A percentile compares a stretch with the other conserved stretches of the same genome.
Evolutionary conservation across 2,797 vertebrate species (phyloP).

Genomic region (Muraenolepis orangiensis): DNA sequence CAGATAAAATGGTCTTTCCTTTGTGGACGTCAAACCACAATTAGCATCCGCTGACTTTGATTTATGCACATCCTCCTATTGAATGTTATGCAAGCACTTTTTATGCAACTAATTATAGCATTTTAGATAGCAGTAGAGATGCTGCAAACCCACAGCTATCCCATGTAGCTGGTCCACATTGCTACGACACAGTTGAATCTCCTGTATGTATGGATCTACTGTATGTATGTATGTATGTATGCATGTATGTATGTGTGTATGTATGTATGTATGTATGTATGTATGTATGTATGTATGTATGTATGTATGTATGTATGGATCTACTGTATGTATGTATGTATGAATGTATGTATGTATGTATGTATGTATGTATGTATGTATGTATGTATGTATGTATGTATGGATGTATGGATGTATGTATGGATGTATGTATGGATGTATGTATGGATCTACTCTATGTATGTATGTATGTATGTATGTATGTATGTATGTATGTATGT

Average conservation of each 20-base stretch:
- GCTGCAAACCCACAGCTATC: slow-evolving; percentile 29
- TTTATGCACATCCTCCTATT: slow-evolving; percentile 65
- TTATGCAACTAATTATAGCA: slow-evolving; percentile 62
- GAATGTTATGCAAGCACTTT: slow-evolving; percentile 54
- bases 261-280: neutral
- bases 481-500: neutral
- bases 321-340: slow-evolving; percentile 29
- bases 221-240: neutral
- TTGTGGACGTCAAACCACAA: slow-evolving; percentile 55
- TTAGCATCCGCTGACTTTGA: slow-evolving; percentile 56
- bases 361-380: slow-evolving; percentile 33
- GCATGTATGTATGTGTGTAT: slow-evolving; percentile 28
- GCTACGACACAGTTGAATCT: neutral
- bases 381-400: slow-evolving; percentile 28
- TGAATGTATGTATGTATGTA: neutral
- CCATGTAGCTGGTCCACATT: slow-evolving; percentile 16
- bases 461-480: slow-evolving; percentile 26
- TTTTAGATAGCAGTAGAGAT: slow-evolving; percentile 38
- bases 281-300: slow-evolving; percentile 31
- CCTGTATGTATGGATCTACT: slow-evolving; percentile 31
- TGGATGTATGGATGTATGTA: too few relatives aligned
- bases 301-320: neutral
- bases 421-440: slow-evolving; percentile 20
- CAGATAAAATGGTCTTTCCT: slow-evolving; percentile 46
- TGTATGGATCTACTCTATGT: slow-evolving; percentile 26